Evolutionary conservation across 1,140 invertebrate genomes (phyloP), one percentile per base, ranked within the genome.

Genomic region (Cyphomyrmex costatus): DNA sequence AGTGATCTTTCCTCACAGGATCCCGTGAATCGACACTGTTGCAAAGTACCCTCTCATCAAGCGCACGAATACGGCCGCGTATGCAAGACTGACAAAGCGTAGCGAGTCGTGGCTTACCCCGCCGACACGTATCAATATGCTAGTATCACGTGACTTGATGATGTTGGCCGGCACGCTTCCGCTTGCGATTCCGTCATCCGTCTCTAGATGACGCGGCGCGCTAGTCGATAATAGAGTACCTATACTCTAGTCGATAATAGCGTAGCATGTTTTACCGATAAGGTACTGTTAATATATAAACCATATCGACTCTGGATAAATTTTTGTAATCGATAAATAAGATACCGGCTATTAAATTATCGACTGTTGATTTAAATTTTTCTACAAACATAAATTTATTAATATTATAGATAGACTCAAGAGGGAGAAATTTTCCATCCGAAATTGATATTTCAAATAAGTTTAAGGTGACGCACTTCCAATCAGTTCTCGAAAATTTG

Each of bases 91-190:
- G 89, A 86, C 91, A 92, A 91, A 91, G 82, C 83, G 89, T 86
- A 92, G 89, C 46, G 90, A 93, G 90, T 94, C 93, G 93, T 93
- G 93, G 92, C 93, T 92, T 86, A 79, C 86, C 86, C 91, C 88
- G 91, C 90, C 89, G 94, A 94, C 94, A 95, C 94, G 94, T 95
- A 95, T 94, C 94, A 94, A 95, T 95, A 94, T 92, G 87, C 90
- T 76, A 91, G 65, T 86, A 90, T 95, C 94, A 95, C 94, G 94
- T 94, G 94, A 94, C 92, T 86, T 94, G 94, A 95, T 95, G 94
- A 95, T 95, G 94, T 95, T 94, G 94, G 94, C 94, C 91, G 93
- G 87, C 88, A 79, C 88, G 73, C 30, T 42, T 74, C 53, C 77
- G 46, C 21, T 19, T 24, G 42, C 42, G 21, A 79, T 84, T n/a